Evolutionary conservation across 1,140 invertebrate species (phyloP).

Genomic region (Helicoverpa armigera): DNA sequence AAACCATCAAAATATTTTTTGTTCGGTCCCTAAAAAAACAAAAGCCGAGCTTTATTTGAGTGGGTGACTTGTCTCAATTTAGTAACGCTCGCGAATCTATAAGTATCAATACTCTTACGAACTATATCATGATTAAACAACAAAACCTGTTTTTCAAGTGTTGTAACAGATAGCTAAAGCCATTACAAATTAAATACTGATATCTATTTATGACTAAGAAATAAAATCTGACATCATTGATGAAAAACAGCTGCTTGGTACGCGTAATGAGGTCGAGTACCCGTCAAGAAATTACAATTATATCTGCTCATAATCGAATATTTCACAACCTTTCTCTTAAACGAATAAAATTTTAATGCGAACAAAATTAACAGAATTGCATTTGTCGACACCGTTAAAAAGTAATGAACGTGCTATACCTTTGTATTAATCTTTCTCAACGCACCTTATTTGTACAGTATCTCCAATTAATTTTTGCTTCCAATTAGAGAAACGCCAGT

Average conservation of each 20-base stretch:
- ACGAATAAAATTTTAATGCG: conserved; percentile 10
- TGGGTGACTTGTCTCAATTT: not conserved
- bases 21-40: conserved; percentile 2
- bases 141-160: not conserved
- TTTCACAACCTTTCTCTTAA: conserved; percentile 32
- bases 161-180: conserved; percentile 12
- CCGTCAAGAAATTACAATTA: conserved; percentile 41
- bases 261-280: conserved; percentile 38
- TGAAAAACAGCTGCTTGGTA: conserved; percentile 37
- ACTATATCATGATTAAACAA: not conserved
- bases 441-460: conserved; percentile 20
- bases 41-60: not conserved
- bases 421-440: conserved; percentile 2
- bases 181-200: not conserved
- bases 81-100: not conserved
- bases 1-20: conserved; percentile 8
- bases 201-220: conserved; percentile 1
- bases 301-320: conserved; percentile 34
- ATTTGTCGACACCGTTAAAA: conserved; percentile 28
- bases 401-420: conserved; percentile 20
- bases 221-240: conserved; percentile 19
- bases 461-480: conserved; percentile 36
- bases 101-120: not conserved
- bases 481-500: conserved; percentile 39
- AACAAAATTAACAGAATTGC: conserved; percentile 12